Evolutionary conservation across 2,797 vertebrate species (phyloP).

Genomic region (Pipistrellus pipistrellus): DNA sequence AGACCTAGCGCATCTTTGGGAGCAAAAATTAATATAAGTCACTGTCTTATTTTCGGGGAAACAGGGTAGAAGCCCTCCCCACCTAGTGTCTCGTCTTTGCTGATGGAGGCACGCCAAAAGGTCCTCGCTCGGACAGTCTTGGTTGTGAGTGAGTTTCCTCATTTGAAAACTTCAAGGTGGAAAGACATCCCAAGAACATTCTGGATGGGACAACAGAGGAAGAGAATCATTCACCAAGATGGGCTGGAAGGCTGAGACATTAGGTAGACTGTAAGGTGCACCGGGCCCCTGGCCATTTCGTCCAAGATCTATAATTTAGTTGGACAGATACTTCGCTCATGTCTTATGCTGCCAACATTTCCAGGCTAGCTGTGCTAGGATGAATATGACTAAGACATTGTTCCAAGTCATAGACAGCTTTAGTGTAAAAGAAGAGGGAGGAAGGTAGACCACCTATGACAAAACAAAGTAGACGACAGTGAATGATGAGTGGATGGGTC

Average conservation of each 20-base stretch:
- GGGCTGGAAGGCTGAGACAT: not conserved
- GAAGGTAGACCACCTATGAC: not conserved
- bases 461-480: not conserved
- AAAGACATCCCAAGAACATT: not conserved
- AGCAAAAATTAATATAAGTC: too few relatives aligned
- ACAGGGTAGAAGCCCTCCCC: not conserved
- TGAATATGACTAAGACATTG: not conserved
- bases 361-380: not conserved
- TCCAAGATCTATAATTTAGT: not conserved
- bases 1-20: too few relatives aligned
- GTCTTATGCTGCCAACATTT: not conserved
- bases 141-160: not conserved
- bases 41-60: too few relatives aligned
- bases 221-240: not conserved
- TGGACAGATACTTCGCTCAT: not conserved
- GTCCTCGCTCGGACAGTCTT: not conserved
- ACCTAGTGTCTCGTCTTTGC: not conserved
- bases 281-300: fast-evolving
- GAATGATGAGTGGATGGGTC: not conserved
- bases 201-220: not conserved
- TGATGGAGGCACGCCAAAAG: not conserved
- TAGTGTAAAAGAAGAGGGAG: not conserved
- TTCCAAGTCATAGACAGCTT: not conserved
- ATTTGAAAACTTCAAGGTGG: not conserved
- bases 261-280: fast-evolving